Evolutionary conservation across 2,797 vertebrate species (phyloP), one percentile per base, ranked within the genome.

Genomic region (Pseudomugil gertrudae): DNA sequence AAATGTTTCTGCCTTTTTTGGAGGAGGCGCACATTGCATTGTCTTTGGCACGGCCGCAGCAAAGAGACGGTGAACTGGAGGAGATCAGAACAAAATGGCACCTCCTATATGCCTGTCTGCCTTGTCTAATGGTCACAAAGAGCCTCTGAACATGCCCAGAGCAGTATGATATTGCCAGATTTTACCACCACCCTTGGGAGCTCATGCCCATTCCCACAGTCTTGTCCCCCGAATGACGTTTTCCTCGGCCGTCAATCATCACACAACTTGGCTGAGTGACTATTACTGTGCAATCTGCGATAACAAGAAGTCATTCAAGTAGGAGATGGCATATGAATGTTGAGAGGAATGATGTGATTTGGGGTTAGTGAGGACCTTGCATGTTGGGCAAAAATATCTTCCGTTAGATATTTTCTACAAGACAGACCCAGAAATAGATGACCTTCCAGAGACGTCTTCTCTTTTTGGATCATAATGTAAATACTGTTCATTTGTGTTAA

Each of bases 1-100:
- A 85, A 80, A 92, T 93, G 89, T 89, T 94, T 93, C 89, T 92
- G 79, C 92, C 93, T 94, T 94, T 93, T 94, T 93, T 91, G 93
- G 93, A 91, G 86, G 88, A 88, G 85, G 74, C 63, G 53, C 72
- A 51, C 63, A 78, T 72, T 47, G 74, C 26, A 69, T 84, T 1
- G 10, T 69, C 65, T 88, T 81, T 89, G 87, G 89, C 86, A 78
- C 36, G 2, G 72, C 58, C 38, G 67, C 65, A 1, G 54, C 48
- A 57, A 59, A 43, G 52, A n/a, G 5, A 67, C 14, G 47, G 57
- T 58, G 77, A 78, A 63, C 69, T 51, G 77, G 57, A 57, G 66
- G 36, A 77, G 78, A 77, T 74, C 67, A 66, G 62, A 78, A 72
- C 82, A 51, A 65, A 74, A 69, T 69, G 23, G 57, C 69, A 79